phyloP scores from a whole-genome alignment of 2,113 vertebrate species.

The Ceyx melanurus region DNA sequence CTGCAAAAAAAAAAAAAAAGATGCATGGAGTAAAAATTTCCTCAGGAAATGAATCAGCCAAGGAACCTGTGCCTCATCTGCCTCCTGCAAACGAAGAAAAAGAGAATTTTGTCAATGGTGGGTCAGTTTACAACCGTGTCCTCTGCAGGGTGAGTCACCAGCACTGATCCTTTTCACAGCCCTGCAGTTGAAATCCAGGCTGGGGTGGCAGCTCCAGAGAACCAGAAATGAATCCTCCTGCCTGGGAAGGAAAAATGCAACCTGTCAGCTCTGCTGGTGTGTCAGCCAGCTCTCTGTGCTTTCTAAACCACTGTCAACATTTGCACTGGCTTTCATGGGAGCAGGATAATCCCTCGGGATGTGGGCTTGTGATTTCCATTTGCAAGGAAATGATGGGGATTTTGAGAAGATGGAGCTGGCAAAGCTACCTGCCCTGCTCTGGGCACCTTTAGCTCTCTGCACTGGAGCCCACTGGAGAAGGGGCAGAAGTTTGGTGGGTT shows the following conservation, averaged over 20 bases:
- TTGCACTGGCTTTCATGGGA: not conserved
- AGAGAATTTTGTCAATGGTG: constrained; percentile 69
- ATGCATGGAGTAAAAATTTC: constrained; percentile 70
- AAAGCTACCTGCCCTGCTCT: not conserved
- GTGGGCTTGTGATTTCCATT: not conserved
- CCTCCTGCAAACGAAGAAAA: constrained; percentile 49
- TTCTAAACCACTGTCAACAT: not conserved
- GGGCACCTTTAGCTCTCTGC: not conserved
- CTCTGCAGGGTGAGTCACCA: constrained; percentile 70
- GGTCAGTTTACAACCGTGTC: constrained; percentile 71
- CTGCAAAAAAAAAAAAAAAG: not conserved
- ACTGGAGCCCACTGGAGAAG: not conserved
- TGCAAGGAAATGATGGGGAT: not conserved
- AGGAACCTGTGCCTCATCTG: constrained; percentile 67
- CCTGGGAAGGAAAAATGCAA: not conserved
- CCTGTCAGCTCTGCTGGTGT: not conserved
- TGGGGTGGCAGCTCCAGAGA: constrained; percentile 13
- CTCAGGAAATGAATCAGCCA: constrained; percentile 80
- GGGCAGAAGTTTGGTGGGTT: not conserved
- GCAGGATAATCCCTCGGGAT: not conserved
- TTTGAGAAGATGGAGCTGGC: not conserved
- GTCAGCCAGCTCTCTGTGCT: not conserved
- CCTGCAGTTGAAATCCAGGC: constrained; percentile 53
- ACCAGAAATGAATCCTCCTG: not conserved
- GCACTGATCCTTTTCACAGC: constrained; percentile 65